Evolutionary conservation across 2,113 vertebrate genomes (phyloP), one percentile per base, ranked within the genome.

Genomic region (Poeciliopsis occidentalis): DNA sequence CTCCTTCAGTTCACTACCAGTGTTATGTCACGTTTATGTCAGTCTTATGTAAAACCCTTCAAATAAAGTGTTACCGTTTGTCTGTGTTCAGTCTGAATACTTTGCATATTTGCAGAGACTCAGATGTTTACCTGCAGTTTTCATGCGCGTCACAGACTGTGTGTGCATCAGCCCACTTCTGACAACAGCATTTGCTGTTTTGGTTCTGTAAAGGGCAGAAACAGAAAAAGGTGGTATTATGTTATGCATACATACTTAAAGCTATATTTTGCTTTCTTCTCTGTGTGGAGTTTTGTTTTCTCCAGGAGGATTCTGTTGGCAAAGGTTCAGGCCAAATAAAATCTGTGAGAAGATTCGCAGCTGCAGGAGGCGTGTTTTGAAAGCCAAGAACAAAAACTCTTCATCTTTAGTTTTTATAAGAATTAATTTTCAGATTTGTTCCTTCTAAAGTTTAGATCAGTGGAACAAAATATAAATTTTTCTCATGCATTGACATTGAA

Each of bases 231-330:
- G 47, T 8, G 51, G 51, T n/a, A 3, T 57, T 0, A 57, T 57
- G 51, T 57, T n/a, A 24, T 5, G 19, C 47, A 57, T n/a, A n/a
- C 51, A 57, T 24, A n/a, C n/a, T n/a, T 24, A 8, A 57, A n/a
- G 24, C 22, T 57, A 24, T 24, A 24, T 57, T 11, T 57, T 57
- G 47, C 47, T 57, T 57, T 77, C 80, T 86, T 75, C 47, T 85
- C 75, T 66, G 91, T 60, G 60, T 66, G 41, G 81, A 87, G 77
- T 71, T 92, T 94, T 32, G 97, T 70, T 96, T 95, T 96, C 96
- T 83, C 88, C 81, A 65, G 96, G 96, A 71, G 96, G 95, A 12
- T 88, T 96, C 93, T 85, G 96, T 96, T 97, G 92, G 57, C 10
- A 15, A 65, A 39, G 24, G 63, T 51, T 76, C 26, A 69, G 15